phyloP scores from a whole-genome alignment of 2,888 invertebrate genomes.

The Agriopis leucophaearia region DNA sequence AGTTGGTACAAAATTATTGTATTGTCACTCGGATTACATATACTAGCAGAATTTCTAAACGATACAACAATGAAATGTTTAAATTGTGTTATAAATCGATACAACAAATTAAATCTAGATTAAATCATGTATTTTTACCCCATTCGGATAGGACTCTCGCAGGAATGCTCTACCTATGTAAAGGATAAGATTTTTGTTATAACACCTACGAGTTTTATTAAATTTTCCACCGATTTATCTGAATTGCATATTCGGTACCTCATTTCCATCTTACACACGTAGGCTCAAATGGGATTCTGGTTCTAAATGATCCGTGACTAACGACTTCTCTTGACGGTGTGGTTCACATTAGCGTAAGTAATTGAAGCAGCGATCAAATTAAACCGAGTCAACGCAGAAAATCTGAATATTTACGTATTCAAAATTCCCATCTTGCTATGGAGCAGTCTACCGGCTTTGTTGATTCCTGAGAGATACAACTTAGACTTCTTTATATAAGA shows the following conservation, averaged over 20 bases:
- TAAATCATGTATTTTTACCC: not conserved
- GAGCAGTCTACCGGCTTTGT: no score
- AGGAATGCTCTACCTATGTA: not conserved
- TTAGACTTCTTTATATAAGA: no score
- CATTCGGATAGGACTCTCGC: not conserved
- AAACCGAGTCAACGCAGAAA: not conserved
- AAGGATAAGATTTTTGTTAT: not conserved
- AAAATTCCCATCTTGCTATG: not conserved
- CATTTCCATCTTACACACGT: conserved; percentile 17
- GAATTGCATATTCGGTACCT: conserved; percentile 16
- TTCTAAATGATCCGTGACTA: conserved; percentile 21
- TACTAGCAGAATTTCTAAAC: no score
- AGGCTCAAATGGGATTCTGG: conserved; percentile 15
- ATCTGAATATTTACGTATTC: not conserved
- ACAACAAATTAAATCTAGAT: no score
- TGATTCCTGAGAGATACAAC: no score
- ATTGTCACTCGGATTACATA: no score
- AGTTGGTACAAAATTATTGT: no score
- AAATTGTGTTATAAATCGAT: no score
- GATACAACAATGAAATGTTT: no score
- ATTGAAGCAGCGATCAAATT: conserved; percentile 6
- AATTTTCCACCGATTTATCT: conserved; percentile 8
- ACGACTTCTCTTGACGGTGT: conserved; percentile 14
- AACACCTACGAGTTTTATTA: not conserved
- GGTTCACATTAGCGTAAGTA: conserved; percentile 17